Evolutionary conservation across 2,888 invertebrate genomes (phyloP), one percentile per base, ranked within the genome.

Genomic region (Galerucella calmariensis): DNA sequence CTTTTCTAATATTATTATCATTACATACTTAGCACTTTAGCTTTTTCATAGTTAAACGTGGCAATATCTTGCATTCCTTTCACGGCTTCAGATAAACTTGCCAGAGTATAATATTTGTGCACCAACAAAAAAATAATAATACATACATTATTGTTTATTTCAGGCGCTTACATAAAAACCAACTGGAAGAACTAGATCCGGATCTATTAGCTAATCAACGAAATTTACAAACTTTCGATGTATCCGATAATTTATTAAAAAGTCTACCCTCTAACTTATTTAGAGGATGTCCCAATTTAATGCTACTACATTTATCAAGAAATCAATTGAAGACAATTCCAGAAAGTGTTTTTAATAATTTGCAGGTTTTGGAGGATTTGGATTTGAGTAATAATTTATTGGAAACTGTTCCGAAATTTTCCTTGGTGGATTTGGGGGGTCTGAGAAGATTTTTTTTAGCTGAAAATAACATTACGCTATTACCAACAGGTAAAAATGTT

Each of bases 361-460:
- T 93, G 41, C 86, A 87, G 10, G 88, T 89, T 2, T 85, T 95
- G 20, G 90, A 91, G 81, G 92, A 93, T 82, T 87, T 95, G 74
- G 94, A 94, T 86, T 86, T 94, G 24, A 92, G 92, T 4, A 90
- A 90, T 74, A 95, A 95, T 85, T 89, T 89, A 81, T 88, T 95
- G 78, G 89, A 90, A 68, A 87, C 86, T 16, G 87, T 94, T 63
- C 90, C 91, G 75, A 90, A 90, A 61, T 88, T 88, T 67, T 88
- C 91, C 1, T 91, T 94, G 81, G 82, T 83, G 8, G 88, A 90
- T 67, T 85, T 94, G 66, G 87, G 84, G 69, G 88, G 88, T 48
- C 86, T 94, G 53, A 90, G 90, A 81, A 88, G 90, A 77, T 87
- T 95, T 66, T 93, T 93, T 82, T 84, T 94, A 12, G 92, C 93